A percentile compares a stretch with the other conserved stretches of the same genome.
Conservation (phyloP, 2,888 invertebrate genomes). For the Sarcophaga caerulescens region DNA sequence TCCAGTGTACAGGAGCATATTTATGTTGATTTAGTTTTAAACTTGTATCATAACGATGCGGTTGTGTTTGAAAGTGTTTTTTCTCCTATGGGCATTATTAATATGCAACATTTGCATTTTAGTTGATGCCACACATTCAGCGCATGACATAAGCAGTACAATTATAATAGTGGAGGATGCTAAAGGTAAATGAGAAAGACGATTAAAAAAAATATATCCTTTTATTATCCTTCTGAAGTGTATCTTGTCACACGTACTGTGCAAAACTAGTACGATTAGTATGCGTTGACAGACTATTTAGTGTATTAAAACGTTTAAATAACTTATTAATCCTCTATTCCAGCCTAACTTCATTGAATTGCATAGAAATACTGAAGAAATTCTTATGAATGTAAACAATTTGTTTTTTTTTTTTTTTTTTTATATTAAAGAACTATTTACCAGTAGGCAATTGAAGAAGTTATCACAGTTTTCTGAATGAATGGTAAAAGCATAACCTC, state of each 20-base stretch:
- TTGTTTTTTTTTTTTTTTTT: no score
- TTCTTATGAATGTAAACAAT: no score
- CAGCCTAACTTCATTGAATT: no score
- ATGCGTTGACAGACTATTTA: no score
- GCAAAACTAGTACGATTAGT: not conserved
- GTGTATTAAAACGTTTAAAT: no score
- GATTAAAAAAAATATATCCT: not conserved
- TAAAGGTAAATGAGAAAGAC: conserved; percentile 77
- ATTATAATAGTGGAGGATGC: conserved; percentile 82
- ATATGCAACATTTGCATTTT: conserved; percentile 42
- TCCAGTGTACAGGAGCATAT: not conserved
- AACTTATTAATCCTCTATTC: no score
- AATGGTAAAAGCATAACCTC: no score
- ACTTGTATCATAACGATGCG: conserved; percentile 43
- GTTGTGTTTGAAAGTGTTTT: conserved; percentile 42
- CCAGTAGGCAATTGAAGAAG: no score
- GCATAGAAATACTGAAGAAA: no score
- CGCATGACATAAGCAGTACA: conserved; percentile 76
- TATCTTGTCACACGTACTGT: not conserved
- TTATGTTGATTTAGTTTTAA: conserved; percentile 45
- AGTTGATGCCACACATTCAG: conserved; percentile 41
- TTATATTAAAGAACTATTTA: no score
- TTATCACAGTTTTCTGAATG: no score
- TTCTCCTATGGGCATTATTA: conserved; percentile 46
- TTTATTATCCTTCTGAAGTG: not conserved